Base-by-base conservation (phyloP, 2,888 invertebrate species). In the Yponomeuta malinellus region DNA sequence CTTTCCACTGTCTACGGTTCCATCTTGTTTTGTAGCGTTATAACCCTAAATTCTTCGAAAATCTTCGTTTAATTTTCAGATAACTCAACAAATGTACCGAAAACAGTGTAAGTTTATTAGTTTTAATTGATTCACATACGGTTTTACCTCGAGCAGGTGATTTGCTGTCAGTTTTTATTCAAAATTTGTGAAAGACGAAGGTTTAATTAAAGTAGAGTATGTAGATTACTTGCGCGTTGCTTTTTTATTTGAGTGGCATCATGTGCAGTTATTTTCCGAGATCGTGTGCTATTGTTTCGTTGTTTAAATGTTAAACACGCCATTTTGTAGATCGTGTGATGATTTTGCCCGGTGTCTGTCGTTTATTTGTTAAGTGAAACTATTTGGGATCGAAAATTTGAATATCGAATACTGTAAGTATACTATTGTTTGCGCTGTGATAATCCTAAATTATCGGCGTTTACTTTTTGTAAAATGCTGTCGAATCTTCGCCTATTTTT, bases 181-280 rank as follows among this genome's bases (percentile, higher is more conserved):
- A 89, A 80, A 83, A 87, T 79, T 78, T 76, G 75, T 75, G 74
- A 74, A 75, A 77, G 80, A 83, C 80, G 78, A 74, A 74, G 75
- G 71, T 77, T 79, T 86, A 89, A 89, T 87, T 89, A 85, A 85
- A 80, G 78, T 77, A 77, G 79, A 76, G 81, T 84, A 83, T 80
- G 78, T 77, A 77, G 79, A 76, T 82, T 84, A 83, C 80, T 79
- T 82, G 82, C 82, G 83, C 81, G 80, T 78, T 79, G 79, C 76
- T 83, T 83, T 82, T 82, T 82, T 52, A 2, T 63, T 37, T 66
- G 43, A 83, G 79, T 82, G 76, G 85, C 87, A 86, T 89, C 65
- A 89, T 90, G 89, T 88, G 33, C 67, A 67, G 33, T 79, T 80
- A 78, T 80, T 81, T 85, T 83, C 81, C 79, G 78, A 81, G 64